phyloP scores from a whole-genome alignment of 2,797 vertebrate species.

The Bovichtus diacanthus region DNA sequence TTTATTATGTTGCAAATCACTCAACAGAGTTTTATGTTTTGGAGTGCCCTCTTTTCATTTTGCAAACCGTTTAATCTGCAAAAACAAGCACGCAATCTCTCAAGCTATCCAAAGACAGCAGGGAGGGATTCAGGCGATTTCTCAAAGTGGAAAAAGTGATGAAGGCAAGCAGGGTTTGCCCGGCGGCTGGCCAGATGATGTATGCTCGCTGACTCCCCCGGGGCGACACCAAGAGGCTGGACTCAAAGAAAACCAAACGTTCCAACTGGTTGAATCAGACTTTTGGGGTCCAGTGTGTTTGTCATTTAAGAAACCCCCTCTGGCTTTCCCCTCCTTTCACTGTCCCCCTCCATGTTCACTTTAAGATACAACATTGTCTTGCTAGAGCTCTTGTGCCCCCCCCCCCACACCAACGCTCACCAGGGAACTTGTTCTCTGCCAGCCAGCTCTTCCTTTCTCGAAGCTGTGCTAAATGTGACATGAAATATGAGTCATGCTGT shows the following conservation, averaged over 20 bases:
- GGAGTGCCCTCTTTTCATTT: constrained; percentile 43
- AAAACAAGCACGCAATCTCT: constrained; percentile 63
- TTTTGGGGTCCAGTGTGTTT: constrained; percentile 40
- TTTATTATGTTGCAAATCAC: constrained; percentile 43
- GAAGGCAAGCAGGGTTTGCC: constrained; percentile 55
- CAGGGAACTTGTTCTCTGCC: constrained; percentile 31
- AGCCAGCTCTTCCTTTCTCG: constrained; percentile 46
- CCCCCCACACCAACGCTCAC: constrained; percentile 21
- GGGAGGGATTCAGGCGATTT: constrained; percentile 56
- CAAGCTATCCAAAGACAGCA: constrained; percentile 56
- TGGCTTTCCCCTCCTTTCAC: neutral
- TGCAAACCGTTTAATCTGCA: constrained; percentile 38
- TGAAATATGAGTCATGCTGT: constrained; percentile 70
- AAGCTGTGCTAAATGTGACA: constrained; percentile 75
- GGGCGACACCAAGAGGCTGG: constrained; percentile 51
- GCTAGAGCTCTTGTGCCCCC: constrained; percentile 36
- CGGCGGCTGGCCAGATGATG: constrained; percentile 65
- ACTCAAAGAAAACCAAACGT: constrained; percentile 39
- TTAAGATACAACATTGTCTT: constrained; percentile 28
- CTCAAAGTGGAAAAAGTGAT: constrained; percentile 71
- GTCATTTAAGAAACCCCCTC: constrained; percentile 28
- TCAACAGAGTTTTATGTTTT: constrained; percentile 43
- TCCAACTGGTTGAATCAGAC: constrained; percentile 44
- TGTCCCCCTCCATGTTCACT: constrained; percentile 23
- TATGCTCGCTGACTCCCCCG: constrained; percentile 57